Conservation (phyloP, 2,113 vertebrate genomes). For the Hiodon tergisus region DNA sequence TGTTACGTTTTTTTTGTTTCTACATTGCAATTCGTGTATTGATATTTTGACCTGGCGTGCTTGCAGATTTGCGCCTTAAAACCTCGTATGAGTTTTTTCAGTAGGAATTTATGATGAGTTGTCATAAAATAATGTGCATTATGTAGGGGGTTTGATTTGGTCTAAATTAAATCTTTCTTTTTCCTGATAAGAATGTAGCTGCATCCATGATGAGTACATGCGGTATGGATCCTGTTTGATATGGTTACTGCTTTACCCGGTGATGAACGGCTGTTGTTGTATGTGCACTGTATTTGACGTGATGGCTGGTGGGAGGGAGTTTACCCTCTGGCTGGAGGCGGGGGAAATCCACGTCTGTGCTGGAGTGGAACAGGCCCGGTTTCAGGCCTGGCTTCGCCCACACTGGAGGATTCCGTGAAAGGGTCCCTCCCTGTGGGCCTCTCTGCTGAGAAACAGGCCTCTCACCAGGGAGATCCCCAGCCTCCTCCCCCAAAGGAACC, state of each 20-base stretch:
- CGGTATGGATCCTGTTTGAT: background rate
- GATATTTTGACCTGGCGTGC: no score
- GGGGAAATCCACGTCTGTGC: constrained; percentile 13
- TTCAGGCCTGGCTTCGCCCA: constrained; percentile 11
- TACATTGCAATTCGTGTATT: no score
- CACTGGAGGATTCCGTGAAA: background rate
- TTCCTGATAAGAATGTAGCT: no score
- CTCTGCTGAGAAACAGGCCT: constrained; percentile 2
- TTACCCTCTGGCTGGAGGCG: background rate
- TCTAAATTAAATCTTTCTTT: no score
- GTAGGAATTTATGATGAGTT: no score
- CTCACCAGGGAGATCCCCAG: background rate
- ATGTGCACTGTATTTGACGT: background rate
- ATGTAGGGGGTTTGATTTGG: no score
- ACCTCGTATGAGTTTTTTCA: no score
- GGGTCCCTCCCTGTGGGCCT: background rate
- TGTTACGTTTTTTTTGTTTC: no score
- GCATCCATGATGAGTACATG: no score
- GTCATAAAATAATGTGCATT: no score
- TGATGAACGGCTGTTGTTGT: no score
- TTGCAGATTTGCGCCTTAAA: no score
- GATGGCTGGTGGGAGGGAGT: background rate
- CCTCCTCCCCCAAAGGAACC: background rate
- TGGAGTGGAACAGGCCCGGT: constrained; percentile 28
- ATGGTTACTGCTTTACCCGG: background rate